phyloP scores from a whole-genome alignment of 2,888 invertebrate species.

The Notodonta dromedarius region DNA sequence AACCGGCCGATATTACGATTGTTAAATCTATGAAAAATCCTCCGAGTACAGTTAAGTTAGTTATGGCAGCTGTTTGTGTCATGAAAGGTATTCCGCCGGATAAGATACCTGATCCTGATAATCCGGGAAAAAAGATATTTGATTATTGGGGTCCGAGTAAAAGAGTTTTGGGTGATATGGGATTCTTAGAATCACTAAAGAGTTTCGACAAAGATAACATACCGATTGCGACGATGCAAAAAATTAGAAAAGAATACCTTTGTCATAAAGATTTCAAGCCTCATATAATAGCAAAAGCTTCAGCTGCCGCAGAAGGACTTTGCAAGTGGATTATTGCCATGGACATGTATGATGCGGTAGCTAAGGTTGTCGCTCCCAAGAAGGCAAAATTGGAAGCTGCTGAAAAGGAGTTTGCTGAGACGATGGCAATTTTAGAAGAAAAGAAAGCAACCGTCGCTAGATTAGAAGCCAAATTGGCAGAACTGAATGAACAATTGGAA shows the following conservation, averaged over 20 bases:
- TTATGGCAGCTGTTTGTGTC: constrained; percentile 96
- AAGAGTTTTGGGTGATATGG: constrained; percentile 91
- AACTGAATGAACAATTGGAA: constrained; percentile 87
- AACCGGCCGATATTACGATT: constrained; percentile 92
- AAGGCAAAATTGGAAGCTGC: constrained; percentile 91
- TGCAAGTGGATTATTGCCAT: constrained; percentile 96
- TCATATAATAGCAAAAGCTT: constrained; percentile 92
- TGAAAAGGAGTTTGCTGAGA: constrained; percentile 91
- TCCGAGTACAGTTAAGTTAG: constrained; percentile 91
- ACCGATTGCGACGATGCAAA: constrained; percentile 87
- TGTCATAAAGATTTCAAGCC: constrained; percentile 92
- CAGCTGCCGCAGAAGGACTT: constrained; percentile 96
- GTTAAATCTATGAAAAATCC: constrained; percentile 96
- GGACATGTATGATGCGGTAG: constrained; percentile 94
- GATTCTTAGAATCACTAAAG: constrained; percentile 89
- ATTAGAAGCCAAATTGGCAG: constrained; percentile 90
- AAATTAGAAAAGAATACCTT: constrained; percentile 90
- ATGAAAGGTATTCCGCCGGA: constrained; percentile 92
- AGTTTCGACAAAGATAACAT: constrained; percentile 95
- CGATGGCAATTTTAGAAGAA: constrained; percentile 93
- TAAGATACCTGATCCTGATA: constrained; percentile 88
- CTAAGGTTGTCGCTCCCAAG: constrained; percentile 93
- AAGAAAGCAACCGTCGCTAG: constrained; percentile 91
- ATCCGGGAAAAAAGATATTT: constrained; percentile 86
- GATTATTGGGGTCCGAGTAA: constrained; percentile 96